Conservation (phyloP, 1,140 invertebrate species). For the Pogonus chalceus region DNA sequence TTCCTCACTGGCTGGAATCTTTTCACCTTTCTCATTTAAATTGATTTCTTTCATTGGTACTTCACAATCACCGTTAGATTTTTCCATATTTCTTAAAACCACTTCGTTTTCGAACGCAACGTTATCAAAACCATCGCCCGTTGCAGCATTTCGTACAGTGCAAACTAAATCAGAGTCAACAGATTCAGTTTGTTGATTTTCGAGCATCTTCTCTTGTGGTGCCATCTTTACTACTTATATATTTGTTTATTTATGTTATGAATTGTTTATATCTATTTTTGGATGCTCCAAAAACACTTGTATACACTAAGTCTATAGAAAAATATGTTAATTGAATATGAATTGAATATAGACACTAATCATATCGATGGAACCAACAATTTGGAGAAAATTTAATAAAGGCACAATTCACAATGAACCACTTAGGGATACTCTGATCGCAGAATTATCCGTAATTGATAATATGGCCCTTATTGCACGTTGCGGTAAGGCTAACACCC, state of each 20-base stretch:
- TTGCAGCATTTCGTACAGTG: background rate
- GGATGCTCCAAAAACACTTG: background rate
- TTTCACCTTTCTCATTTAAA: background rate
- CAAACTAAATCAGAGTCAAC: background rate
- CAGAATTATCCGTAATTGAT: no score
- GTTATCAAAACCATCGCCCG: background rate
- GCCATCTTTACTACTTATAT: background rate
- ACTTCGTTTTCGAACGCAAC: background rate
- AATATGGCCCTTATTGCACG: no score
- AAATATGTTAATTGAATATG: background rate
- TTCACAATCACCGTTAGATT: background rate
- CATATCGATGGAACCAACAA: background rate
- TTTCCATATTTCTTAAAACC: background rate
- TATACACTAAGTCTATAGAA: background rate
- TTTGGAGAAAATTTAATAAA: background rate
- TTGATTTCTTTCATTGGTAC: background rate
- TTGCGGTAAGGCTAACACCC: background rate
- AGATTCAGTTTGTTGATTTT: background rate
- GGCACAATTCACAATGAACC: no score
- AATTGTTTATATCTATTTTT: background rate
- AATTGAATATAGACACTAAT: background rate
- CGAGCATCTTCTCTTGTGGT: background rate
- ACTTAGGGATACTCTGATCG: no score
- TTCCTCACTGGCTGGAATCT: background rate
- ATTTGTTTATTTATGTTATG: background rate